A percentile compares a stretch with the other conserved stretches of the same genome.
Conservation (phyloP, 2,113 vertebrate genomes). For the Hyaena hyaena region DNA sequence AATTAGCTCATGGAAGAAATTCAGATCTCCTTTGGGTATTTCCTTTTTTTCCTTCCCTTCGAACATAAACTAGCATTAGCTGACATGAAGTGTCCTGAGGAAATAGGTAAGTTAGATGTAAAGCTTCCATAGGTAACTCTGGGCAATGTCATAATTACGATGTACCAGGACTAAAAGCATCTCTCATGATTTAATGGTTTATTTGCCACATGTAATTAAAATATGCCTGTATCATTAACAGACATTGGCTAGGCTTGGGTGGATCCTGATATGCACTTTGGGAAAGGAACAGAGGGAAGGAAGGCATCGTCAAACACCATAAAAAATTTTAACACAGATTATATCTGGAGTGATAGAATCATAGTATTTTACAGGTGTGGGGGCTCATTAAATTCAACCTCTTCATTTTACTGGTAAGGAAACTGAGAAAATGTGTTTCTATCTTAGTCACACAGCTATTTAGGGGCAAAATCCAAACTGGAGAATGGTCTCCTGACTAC, state of each 20-base stretch:
- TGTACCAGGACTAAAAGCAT: neutral
- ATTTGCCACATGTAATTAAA: slow-evolving; percentile 45
- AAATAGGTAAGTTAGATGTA: neutral
- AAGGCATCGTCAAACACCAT: slow-evolving; percentile 46
- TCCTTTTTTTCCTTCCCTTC: neutral
- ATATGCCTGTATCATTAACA: slow-evolving; percentile 26
- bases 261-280: slow-evolving; percentile 19
- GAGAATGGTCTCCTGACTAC: neutral
- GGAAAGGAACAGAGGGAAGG: neutral
- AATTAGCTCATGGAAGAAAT: slow-evolving; percentile 13
- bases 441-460: neutral
- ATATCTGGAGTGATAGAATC: neutral
- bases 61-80: neutral
- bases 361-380: neutral
- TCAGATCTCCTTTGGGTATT: neutral
- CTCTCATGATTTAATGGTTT: slow-evolving; percentile 14
- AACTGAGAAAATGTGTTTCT: neutral
- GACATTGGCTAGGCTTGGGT: neutral
- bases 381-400: neutral
- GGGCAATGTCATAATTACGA: neutral
- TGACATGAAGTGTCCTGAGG: neutral
- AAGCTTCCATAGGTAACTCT: neutral
- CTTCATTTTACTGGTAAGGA: neutral
- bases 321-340: slow-evolving; percentile 7
- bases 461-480: neutral